A percentile compares a stretch with the other conserved stretches of the same genome.
Conservation (phyloP, 2,113 vertebrate species). For the Coreoperca whiteheadi region DNA sequence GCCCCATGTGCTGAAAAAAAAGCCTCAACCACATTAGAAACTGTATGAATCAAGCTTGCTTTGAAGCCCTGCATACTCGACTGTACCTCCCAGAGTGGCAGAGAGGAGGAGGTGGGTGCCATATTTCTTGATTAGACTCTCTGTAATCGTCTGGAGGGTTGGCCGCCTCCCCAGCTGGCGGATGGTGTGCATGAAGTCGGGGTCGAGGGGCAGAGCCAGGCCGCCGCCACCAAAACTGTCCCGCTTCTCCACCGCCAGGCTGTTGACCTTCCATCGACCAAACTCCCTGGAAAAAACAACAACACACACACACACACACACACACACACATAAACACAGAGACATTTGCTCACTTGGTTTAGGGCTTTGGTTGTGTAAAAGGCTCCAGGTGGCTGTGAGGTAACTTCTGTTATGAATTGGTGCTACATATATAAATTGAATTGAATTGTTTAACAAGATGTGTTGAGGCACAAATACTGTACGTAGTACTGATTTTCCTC, state of each 20-base stretch:
- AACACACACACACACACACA: conserved; percentile 35
- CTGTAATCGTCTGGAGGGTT: conserved; percentile 83
- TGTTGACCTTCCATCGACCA: conserved; percentile 90
- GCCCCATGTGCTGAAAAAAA: conserved; percentile 38
- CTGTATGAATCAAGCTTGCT: conserved; percentile 35
- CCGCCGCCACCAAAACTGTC: conserved; percentile 70
- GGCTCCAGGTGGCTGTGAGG: background rate
- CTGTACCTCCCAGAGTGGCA: conserved; percentile 86
- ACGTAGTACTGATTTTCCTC: background rate
- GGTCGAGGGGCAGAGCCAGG: conserved; percentile 82
- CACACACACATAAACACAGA: conserved; percentile 1
- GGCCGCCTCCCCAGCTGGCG: conserved; percentile 85
- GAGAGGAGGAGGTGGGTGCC: conserved; percentile 86
- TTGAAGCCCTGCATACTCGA: conserved; percentile 53
- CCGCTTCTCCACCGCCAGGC: conserved; percentile 84
- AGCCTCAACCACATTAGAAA: conserved; percentile 25
- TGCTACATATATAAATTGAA: no score
- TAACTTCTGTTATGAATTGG: no score
- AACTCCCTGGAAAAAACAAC: conserved; percentile 83
- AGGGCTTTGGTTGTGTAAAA: background rate
- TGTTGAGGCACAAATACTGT: background rate
- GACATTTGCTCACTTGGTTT: conserved; percentile 25
- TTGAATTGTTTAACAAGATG: no score
- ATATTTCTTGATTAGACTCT: conserved; percentile 88
- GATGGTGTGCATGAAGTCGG: conserved; percentile 85